Percentiles rank a stretch among this genome's conserved stretches.
Conservation (phyloP, 2,888 invertebrate species). For the Brachypalpus laphriformis region DNA sequence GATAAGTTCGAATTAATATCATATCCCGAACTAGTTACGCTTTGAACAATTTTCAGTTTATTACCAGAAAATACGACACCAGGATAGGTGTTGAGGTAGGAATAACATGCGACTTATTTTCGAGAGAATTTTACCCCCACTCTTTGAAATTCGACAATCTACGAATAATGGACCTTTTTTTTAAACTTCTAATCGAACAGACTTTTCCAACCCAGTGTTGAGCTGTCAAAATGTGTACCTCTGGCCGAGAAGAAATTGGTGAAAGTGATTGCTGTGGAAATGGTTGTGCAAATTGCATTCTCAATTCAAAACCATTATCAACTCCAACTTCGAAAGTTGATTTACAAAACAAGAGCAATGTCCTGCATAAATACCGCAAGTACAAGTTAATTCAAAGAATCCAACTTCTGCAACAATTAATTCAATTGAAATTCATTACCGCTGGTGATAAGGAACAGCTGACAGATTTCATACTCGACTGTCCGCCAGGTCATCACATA, state of each 20-base stretch:
- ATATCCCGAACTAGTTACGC: no score
- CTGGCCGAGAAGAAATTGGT: conserved; percentile 20
- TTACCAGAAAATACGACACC: no score
- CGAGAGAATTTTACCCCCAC: no score
- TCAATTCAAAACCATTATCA: conserved; percentile 77
- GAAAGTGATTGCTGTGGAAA: conserved; percentile 81
- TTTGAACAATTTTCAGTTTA: no score
- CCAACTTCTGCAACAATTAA: conserved; percentile 60
- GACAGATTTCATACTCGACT: conserved; percentile 76
- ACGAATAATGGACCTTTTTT: no score
- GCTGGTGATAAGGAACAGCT: conserved; percentile 37
- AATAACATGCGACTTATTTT: no score
- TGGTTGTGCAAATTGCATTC: conserved; percentile 81
- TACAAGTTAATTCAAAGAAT: conserved; percentile 55
- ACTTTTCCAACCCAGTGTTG: neutral
- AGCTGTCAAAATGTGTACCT: conserved; percentile 40
- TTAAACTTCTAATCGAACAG: conserved; percentile 18
- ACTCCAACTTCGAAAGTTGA: conserved; percentile 73
- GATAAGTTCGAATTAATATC: no score
- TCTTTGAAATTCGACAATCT: no score
- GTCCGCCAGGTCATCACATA: conserved; percentile 77
- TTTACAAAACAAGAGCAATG: conserved; percentile 67
- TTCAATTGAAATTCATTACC: conserved; percentile 78
- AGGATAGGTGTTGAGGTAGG: no score
- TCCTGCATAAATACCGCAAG: conserved; percentile 59